Percentiles rank a stretch among this genome's conserved stretches.
These are phyloP conservation scores for Gandaritis pyraliata DNA, from an alignment of 2,888 invertebrate genomes.

Conservation along the genomic window DNA sequence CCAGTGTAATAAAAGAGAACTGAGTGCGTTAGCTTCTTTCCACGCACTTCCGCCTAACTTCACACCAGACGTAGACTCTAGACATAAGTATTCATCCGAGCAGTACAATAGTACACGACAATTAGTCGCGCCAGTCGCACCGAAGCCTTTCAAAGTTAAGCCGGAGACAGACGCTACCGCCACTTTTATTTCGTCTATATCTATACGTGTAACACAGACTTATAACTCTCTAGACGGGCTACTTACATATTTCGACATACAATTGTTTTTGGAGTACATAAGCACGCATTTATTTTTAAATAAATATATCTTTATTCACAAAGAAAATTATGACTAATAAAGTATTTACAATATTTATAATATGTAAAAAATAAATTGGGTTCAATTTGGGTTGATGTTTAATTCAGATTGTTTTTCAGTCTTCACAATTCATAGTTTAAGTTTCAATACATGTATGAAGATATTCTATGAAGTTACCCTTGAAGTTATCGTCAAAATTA, in stretches of 20 bases:
- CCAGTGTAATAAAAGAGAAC: background rate
- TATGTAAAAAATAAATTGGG: too few species aligned
- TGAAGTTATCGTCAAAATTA: too few species aligned
- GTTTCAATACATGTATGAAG: too few species aligned
- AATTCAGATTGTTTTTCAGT: too few species aligned
- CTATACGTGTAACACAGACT: slow-evolving; percentile 37
- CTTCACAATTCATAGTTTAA: too few species aligned
- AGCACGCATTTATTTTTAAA: too few species aligned
- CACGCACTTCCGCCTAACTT: slow-evolving; percentile 17
- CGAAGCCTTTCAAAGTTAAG: slow-evolving; percentile 78
- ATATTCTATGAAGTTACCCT: too few species aligned
- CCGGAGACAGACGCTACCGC: slow-evolving; percentile 71
- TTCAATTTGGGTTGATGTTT: too few species aligned
- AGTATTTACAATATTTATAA: too few species aligned
- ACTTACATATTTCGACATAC: too few species aligned
- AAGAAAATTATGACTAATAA: too few species aligned
- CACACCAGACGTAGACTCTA: slow-evolving; percentile 24
- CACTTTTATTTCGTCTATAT: slow-evolving; percentile 74
- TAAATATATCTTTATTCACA: too few species aligned
- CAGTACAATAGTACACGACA: slow-evolving; percentile 65
- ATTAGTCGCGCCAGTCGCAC: slow-evolving; percentile 74
- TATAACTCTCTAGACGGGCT: background rate
- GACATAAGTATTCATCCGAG: slow-evolving; percentile 52
- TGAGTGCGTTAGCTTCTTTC: background rate
- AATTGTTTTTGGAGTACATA: background rate